Evolutionary conservation across 2,797 vertebrate species (phyloP).

Genomic region (Philypnodon macrostomus): DNA sequence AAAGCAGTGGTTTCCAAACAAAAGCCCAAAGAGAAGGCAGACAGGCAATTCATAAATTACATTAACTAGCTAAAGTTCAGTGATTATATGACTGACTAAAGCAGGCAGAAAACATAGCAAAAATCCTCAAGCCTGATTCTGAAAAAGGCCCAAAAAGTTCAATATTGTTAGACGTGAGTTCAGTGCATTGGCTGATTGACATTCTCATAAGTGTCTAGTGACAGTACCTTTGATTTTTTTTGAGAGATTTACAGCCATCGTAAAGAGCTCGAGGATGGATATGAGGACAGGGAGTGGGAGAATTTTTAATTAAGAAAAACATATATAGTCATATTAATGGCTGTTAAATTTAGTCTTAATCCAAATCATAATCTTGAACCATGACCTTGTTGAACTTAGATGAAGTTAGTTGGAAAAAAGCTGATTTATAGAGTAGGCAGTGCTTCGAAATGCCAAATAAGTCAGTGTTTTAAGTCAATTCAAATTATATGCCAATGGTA

Average conservation of each 20-base stretch:
- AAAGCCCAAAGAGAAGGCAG: constrained; percentile 37
- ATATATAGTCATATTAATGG: too few relatives aligned
- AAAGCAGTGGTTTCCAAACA: constrained; percentile 36
- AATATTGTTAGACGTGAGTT: constrained; percentile 40
- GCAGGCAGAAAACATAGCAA: constrained; percentile 60
- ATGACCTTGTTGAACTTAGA: too few relatives aligned
- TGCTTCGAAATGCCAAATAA: neutral
- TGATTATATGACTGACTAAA: constrained; percentile 49
- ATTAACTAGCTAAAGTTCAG: constrained; percentile 56
- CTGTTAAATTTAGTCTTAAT: too few relatives aligned
- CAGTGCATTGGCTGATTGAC: constrained; percentile 55
- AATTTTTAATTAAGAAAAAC: too few relatives aligned
- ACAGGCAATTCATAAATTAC: constrained; percentile 63
- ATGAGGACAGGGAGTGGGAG: neutral
- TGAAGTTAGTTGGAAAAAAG: neutral
- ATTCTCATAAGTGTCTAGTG: constrained; percentile 53
- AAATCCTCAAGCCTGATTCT: constrained; percentile 57
- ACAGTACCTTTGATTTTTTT: constrained; percentile 40
- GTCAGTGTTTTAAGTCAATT: neutral
- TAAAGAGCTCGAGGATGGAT: constrained; percentile 38
- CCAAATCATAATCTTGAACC: too few relatives aligned
- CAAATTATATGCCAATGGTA: too few relatives aligned
- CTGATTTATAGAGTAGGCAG: neutral
- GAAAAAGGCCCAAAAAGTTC: constrained; percentile 51
- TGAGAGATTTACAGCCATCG: constrained; percentile 57